These are phyloP conservation scores for Gnatocerus cornutus DNA, from an alignment of 2,888 invertebrate genomes.

Conservation along the genomic window DNA sequence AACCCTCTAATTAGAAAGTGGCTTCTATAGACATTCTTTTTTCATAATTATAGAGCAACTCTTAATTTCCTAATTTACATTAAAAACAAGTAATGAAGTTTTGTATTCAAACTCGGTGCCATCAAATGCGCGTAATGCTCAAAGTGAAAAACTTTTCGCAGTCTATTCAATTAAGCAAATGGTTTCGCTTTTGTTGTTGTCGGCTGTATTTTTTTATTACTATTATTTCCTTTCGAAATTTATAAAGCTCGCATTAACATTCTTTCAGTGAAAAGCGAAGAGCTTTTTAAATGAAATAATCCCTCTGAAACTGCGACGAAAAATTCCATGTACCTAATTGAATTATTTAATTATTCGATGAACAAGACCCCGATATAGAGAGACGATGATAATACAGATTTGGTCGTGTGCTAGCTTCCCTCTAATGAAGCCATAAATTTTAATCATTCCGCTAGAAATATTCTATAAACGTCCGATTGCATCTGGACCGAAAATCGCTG, in stretches of 20 bases:
- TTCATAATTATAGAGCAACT: conserved; percentile 36
- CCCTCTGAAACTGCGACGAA: conserved; percentile 8
- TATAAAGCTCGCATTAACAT: conserved; percentile 42
- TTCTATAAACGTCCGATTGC: conserved; percentile 43
- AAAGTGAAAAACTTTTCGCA: conserved; percentile 41
- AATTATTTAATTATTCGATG: conserved; percentile 44
- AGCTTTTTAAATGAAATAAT: conserved; percentile 33
- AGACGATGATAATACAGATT: conserved; percentile 39
- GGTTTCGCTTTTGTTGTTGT: conserved; percentile 43
- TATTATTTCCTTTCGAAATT: conserved; percentile 39
- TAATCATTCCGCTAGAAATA: conserved; percentile 47
- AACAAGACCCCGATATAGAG: conserved; percentile 27
- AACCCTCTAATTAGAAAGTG: conserved; percentile 39
- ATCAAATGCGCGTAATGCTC: conserved; percentile 25
- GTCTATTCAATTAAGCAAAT: conserved; percentile 50
- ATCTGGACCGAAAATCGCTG: conserved; percentile 35
- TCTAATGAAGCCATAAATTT: conserved; percentile 56
- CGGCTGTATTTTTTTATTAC: conserved; percentile 32
- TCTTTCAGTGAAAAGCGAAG: conserved; percentile 29
- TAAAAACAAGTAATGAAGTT: conserved; percentile 44
- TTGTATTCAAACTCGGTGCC: conserved; percentile 38
- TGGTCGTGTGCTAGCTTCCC: conserved; percentile 31
- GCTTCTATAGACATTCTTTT: conserved; percentile 17
- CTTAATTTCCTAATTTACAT: conserved; percentile 45
- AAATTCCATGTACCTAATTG: conserved; percentile 31